Evolutionary conservation across 2,797 vertebrate species (phyloP), one percentile per base, ranked within the genome.

Genomic region (Gymnothorax javanicus): DNA sequence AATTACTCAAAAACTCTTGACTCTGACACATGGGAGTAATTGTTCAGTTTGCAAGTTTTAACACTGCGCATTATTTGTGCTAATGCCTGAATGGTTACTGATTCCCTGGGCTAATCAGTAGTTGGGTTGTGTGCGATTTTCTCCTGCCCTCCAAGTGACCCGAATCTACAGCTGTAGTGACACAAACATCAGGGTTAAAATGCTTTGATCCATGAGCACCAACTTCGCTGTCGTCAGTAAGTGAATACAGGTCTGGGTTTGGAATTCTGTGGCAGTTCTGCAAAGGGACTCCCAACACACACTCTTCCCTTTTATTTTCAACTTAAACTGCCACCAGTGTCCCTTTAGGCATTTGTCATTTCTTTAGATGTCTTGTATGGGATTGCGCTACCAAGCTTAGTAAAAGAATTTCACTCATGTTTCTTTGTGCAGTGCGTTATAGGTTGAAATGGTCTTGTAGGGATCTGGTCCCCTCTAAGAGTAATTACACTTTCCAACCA

Each of bases 401-500:
- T 2, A 52, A 54, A 79, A 52, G 4, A 75, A 59, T 27, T 82
- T 25, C 4, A 54, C 5, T 25, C 50, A 25, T 25, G n/a, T 58
- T 57, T 82, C 54, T 56, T 33, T 81, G 82, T 33, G 58, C 57
- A 83, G 33, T 43, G 79, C 79, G 52, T 79, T 84, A 82, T 58
- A n/a, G 25, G 50, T 64, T 52, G 25, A 84, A 81, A 33, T 86
- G 58, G 81, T 69, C 60, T 81, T 33, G 58, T 75, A 85, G 54
- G 20, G 59, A 87, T 84, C 89, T 75, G 73, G 56, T 83, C 60
- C 62, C 59, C 79, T 87, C 2, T 7, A 58, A 84, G 60, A 12
- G 84, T 84, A 89, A 89, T 86, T 86, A 25, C 67, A 59, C 82
- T n/a, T 69, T 87, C 52, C 17, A 57, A 73, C 86, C 54, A 69